Base-by-base conservation (phyloP, 1,140 invertebrate genomes). In the Leptinotarsa undecemlineata region DNA sequence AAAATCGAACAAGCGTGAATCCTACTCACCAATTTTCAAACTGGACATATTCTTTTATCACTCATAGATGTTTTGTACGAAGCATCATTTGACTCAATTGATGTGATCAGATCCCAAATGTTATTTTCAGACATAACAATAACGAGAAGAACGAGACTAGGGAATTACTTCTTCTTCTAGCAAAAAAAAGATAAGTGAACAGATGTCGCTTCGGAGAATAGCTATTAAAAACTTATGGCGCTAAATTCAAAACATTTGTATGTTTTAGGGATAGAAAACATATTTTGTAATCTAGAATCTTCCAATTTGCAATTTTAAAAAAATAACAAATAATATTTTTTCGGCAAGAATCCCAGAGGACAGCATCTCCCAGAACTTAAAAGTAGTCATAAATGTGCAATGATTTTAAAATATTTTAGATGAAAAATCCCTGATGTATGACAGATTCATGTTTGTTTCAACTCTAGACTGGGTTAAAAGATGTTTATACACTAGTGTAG, bases 21-120 rank as follows among this genome's bases (percentile, higher is more conserved):
- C 3, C 42, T 48, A 79, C 88, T 89, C 87, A 90, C 89, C 89
- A 83, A 89, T 88, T 87, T 90, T 90, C 86, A 90, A 86, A 86
- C 88, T 90, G 85, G 88, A 90, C 89, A 90, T 90, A 88, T 87
- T 89, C 85, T 85, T 83, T 70, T 79, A 72, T 75, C 76, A 81
- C 74, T 76, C 83, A 84, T 84, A 79, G 70, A 79, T 81, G 61
- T 75, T 71, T 77, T 66, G 26, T 68, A 66, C 48, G 23, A 73
- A 66, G 72, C 47, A 73, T 64, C 63, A 73, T 73, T 73, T 68
- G 61, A 68, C 20, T 23, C 8, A 67, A 73, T 48, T 8, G 57
- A 68, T 23, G 4, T 14, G 51, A 60, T 60, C 15, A 48, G 19
- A 68, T 19, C 33, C 26, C 23, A 14, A 47, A 17, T 42, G 6